Percentiles rank a stretch among this genome's conserved stretches.
Conservation (phyloP, 1,140 invertebrate species). For the Cryptotermes secundus region DNA sequence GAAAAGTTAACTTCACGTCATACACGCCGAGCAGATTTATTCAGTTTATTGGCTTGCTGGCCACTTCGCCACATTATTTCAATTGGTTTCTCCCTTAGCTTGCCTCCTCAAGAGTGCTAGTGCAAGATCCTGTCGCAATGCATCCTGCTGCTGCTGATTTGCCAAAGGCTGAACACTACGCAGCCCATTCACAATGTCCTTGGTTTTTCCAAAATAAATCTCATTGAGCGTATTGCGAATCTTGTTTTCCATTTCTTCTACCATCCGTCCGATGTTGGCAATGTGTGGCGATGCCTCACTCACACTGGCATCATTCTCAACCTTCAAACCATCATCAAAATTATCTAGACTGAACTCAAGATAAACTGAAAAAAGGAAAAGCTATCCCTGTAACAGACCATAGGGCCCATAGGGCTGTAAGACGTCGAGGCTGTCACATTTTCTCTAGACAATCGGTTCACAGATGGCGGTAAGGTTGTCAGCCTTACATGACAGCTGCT, state of each 20-base stretch:
- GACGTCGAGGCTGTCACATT: no score
- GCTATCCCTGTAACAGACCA: no score
- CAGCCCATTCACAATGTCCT: conserved; percentile 97
- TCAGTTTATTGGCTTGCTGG: background rate
- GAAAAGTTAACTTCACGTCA: background rate
- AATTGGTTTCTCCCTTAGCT: conserved; percentile 57
- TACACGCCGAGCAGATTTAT: background rate
- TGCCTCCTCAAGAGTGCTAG: conserved; percentile 76
- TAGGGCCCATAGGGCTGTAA: no score
- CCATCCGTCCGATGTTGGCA: conserved; percentile 95
- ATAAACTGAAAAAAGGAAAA: no score
- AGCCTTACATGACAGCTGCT: no score
- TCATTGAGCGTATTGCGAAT: conserved; percentile 97
- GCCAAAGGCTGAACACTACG: conserved; percentile 82
- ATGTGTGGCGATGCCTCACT: conserved; percentile 95
- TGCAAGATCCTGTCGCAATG: conserved; percentile 83
- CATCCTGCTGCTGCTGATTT: conserved; percentile 79
- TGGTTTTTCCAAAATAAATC: conserved; percentile 99
- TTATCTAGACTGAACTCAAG: no score
- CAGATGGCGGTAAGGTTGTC: no score
- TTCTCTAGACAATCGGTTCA: no score
- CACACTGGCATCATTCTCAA: conserved; percentile 85
- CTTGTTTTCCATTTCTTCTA: conserved; percentile 99
- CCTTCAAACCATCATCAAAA: conserved; percentile 51
- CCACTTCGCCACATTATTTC: conserved; percentile 39